Evolutionary conservation across 2,797 vertebrate species (phyloP).

Genomic region (Enteromius fasciolatus): DNA sequence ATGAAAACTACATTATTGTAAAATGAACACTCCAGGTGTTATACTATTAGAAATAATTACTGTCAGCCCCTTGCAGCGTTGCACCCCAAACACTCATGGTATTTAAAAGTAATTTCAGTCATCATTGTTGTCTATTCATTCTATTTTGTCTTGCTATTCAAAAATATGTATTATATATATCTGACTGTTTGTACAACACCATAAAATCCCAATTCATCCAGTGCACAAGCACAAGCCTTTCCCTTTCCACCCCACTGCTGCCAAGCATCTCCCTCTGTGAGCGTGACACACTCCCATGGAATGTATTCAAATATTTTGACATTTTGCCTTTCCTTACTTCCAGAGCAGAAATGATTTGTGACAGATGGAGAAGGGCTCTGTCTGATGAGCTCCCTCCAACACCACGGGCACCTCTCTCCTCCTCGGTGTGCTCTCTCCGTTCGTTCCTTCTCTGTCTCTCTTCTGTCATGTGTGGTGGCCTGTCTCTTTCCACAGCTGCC

Average conservation of each 20-base stretch:
- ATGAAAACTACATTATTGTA: background rate
- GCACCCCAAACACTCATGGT: background rate
- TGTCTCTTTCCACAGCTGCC: constrained; percentile 46
- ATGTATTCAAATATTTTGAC: constrained; percentile 99
- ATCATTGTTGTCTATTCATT: background rate
- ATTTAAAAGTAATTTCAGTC: constrained; percentile 1
- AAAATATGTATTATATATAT: background rate
- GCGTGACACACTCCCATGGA: constrained; percentile 82
- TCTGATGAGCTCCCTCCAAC: constrained; percentile 74
- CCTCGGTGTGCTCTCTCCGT: constrained; percentile 48
- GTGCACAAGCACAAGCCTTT: constrained; percentile 66
- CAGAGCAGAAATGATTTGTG: constrained; percentile 99
- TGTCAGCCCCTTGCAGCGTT: background rate
- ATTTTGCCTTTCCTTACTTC: constrained; percentile 98
- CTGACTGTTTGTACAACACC: background rate
- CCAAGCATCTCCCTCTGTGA: constrained; percentile 66
- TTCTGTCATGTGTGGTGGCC: constrained; percentile 48
- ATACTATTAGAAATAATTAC: background rate
- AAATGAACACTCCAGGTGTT: background rate
- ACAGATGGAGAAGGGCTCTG: constrained; percentile 90
- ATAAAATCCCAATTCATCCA: constrained; percentile 17
- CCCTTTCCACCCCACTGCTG: constrained; percentile 70
- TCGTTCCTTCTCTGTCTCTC: constrained; percentile 12
- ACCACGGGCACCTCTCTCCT: constrained; percentile 54
- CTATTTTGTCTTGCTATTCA: background rate